phyloP scores from a whole-genome alignment of 2,113 vertebrate species.

The Phaethornis superciliosus region DNA sequence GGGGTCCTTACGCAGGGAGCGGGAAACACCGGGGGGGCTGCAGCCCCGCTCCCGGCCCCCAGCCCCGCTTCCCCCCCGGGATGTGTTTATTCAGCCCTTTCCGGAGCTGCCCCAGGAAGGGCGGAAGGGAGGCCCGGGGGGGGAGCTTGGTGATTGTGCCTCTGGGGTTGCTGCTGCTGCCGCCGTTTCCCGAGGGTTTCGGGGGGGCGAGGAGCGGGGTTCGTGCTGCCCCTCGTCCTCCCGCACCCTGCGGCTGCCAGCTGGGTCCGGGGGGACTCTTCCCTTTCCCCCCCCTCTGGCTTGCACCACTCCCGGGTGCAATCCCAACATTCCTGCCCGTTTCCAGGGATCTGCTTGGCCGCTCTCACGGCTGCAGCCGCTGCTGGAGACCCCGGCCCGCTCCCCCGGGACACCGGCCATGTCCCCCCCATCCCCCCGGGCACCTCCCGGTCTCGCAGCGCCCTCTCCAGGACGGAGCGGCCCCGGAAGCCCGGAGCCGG shows the following conservation, averaged over 20 bases:
- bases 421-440: neutral
- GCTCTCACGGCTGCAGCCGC: too few relatives aligned
- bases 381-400: too few relatives aligned
- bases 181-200: neutral
- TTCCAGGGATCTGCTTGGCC: too few relatives aligned
- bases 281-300: too few relatives aligned
- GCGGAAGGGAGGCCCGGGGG: neutral
- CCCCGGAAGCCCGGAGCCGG: neutral
- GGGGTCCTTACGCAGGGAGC: too few relatives aligned
- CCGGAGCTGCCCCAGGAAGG: neutral
- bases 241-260: neutral
- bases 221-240: neutral
- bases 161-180: neutral
- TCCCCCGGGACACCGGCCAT: neutral
- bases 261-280: too few relatives aligned
- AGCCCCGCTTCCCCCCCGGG: too few relatives aligned
- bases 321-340: too few relatives aligned
- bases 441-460: neutral
- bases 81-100: neutral
- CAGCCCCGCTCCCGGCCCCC: neutral
- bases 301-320: too few relatives aligned
- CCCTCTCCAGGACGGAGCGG: neutral
- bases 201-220: too few relatives aligned
- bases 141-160: accelerated
- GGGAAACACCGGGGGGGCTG: accelerated